phyloP scores from a whole-genome alignment of 2,888 invertebrate species.

The Chymomyza fuscimana region DNA sequence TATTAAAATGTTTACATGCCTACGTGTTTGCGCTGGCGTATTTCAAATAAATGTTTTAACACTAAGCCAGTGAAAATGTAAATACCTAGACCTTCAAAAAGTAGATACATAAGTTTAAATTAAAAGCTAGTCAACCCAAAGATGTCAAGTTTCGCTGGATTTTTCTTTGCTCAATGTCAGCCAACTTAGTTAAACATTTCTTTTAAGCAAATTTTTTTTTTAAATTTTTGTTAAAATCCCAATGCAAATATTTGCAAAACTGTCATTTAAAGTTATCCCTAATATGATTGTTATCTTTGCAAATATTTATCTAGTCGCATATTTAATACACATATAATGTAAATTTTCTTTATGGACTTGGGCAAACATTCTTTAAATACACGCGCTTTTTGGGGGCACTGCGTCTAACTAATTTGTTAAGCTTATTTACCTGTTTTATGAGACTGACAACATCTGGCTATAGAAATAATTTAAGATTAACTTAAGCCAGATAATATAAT shows the following conservation, averaged over 20 bases:
- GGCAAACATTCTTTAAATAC: conserved; percentile 39
- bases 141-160: conserved; percentile 1
- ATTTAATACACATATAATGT: conserved; percentile 33
- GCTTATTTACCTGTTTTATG: conserved; percentile 17
- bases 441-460: conserved; percentile 26
- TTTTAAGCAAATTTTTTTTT: conserved; percentile 25
- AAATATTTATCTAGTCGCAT: conserved; percentile 10
- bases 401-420: conserved; percentile 23
- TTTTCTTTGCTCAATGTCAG: conserved; percentile 20
- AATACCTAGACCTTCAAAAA: not conserved
- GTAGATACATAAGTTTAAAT: not conserved
- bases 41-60: not conserved
- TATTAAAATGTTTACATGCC: not conserved
- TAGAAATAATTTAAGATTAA: conserved; percentile 20
- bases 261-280: not conserved
- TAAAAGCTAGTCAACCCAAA: not conserved
- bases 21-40: not conserved
- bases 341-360: conserved; percentile 34
- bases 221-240: not conserved
- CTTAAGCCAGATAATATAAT: not conserved
- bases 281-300: not conserved
- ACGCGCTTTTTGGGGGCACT: conserved; percentile 16
- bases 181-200: conserved; percentile 27
- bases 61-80: not conserved
- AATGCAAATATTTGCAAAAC: not conserved